A percentile compares a stretch with the other conserved stretches of the same genome.
Conservation (phyloP, 2,888 invertebrate species). For the Cyaniris semiargus region DNA sequence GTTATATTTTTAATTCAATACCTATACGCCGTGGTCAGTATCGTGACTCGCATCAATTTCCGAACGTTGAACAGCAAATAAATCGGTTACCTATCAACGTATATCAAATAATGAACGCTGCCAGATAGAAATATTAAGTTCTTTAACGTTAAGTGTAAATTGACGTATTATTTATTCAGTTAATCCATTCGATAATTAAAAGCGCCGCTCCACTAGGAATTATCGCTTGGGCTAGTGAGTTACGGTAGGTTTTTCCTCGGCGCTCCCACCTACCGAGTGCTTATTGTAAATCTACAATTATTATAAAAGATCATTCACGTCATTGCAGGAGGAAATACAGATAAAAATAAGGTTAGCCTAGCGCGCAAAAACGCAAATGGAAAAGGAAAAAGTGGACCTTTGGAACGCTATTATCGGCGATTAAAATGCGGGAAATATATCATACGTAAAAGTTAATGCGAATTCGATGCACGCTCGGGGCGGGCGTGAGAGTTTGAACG, state of each 20-base stretch:
- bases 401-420: constrained; percentile 19
- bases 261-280: constrained; percentile 13
- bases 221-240: constrained; percentile 60
- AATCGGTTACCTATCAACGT: constrained; percentile 62
- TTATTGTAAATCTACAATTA: constrained; percentile 33
- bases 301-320: constrained; percentile 38
- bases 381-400: constrained; percentile 33
- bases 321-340: constrained; percentile 43
- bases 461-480: constrained; percentile 4
- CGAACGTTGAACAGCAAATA: constrained; percentile 51
- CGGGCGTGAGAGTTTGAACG: constrained; percentile 31
- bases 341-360: constrained; percentile 39
- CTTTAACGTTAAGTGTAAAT: constrained; percentile 53
- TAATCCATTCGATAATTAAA: constrained; percentile 69
- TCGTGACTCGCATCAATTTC: constrained; percentile 52
- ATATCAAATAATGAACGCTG: constrained; percentile 50
- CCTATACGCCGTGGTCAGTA: constrained; percentile 43
- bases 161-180: constrained; percentile 64
- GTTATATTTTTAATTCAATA: constrained; percentile 44
- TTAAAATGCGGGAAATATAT: constrained; percentile 26
- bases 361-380: constrained; percentile 32
- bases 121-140: constrained; percentile 47
- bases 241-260: constrained; percentile 48
- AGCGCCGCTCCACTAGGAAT: constrained; percentile 61
- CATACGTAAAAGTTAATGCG: constrained; percentile 27